Base-by-base conservation (phyloP, 2,888 invertebrate species). In the Hoplodrina ambigua region DNA sequence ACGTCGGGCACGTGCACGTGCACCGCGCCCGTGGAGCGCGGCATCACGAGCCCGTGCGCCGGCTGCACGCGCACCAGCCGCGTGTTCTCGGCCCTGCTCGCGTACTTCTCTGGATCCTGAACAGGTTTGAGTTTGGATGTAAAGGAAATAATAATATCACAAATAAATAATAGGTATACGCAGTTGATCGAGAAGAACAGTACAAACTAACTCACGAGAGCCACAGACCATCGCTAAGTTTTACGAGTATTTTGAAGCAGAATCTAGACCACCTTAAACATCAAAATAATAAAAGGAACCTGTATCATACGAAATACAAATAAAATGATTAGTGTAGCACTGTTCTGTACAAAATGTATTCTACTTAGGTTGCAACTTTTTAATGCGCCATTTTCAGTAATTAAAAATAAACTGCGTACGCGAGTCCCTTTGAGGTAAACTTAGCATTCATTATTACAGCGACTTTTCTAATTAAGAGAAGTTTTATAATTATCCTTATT, bases 1-100 rank as follows among this genome's bases (percentile, higher is more conserved):
- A 72, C 91, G 82, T 90, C 87, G 2, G 90, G 89, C 74, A 86
- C 88, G 62, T 76, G 73, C 59, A 93, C 91, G 62, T 71, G 84
- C 66, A 87, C 64, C 15, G 70, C 11, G 68, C 72, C 62, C 53
- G 83, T 2, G 0, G 84, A 70, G 53, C 88, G 87, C 67, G 90
- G 82, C 46, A 78, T 44, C 10, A 88, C 57, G n/a, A 61, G 64
- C 1, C 88, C 89, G 0, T 72, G 71, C 7, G 77, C 69, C 25
- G 89, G 86, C 68, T 88, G 86, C 80, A 90, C 87, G 41, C 80
- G 83, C 66, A 89, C 70, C 4, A 64, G 65, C 10, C 25, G 62
- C 59, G 54, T 57, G 46, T 33, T 61, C 50, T 69, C 72, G 11
- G 44, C 15, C 6, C 44, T 72, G 2, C 60, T 33, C 15, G 30